phyloP scores from a whole-genome alignment of 2,888 invertebrate genomes.

The Panorpa germanica region DNA sequence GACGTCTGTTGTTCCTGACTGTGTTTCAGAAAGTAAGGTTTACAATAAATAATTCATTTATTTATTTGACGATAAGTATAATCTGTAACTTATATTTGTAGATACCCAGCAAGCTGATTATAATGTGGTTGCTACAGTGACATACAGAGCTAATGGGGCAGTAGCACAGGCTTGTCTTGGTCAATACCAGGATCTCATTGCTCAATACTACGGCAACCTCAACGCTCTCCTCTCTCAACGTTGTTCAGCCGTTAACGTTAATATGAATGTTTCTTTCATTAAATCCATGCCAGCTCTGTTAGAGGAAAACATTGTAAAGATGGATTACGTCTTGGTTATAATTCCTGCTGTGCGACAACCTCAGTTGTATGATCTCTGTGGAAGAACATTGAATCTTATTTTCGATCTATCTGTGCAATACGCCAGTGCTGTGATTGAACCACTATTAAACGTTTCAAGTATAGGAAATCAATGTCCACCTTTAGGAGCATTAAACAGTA shows the following conservation, averaged over 20 bases:
- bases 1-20: constrained; percentile 79
- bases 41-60: constrained; percentile 1
- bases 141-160: constrained; percentile 77
- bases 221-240: constrained; percentile 73
- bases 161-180: constrained; percentile 67
- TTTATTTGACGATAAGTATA: constrained; percentile 1
- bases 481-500: constrained; percentile 66
- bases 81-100: constrained; percentile 18
- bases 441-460: constrained; percentile 70
- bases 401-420: constrained; percentile 88
- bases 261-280: constrained; percentile 83
- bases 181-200: constrained; percentile 66
- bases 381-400: constrained; percentile 79
- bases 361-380: constrained; percentile 86
- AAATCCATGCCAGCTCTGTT: constrained; percentile 60
- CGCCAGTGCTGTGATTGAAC: constrained; percentile 77
- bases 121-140: constrained; percentile 71
- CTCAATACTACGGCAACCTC: constrained; percentile 61
- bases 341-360: constrained; percentile 77
- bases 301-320: constrained; percentile 75
- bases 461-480: constrained; percentile 89
- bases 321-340: constrained; percentile 77
- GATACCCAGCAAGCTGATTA: constrained; percentile 91
- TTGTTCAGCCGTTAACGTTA: constrained; percentile 86
- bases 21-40: constrained; percentile 71